A percentile compares a stretch with the other conserved stretches of the same genome.
Evolutionary conservation across 2,797 vertebrate genomes (phyloP).

Genomic region (Pangasius djambal): DNA sequence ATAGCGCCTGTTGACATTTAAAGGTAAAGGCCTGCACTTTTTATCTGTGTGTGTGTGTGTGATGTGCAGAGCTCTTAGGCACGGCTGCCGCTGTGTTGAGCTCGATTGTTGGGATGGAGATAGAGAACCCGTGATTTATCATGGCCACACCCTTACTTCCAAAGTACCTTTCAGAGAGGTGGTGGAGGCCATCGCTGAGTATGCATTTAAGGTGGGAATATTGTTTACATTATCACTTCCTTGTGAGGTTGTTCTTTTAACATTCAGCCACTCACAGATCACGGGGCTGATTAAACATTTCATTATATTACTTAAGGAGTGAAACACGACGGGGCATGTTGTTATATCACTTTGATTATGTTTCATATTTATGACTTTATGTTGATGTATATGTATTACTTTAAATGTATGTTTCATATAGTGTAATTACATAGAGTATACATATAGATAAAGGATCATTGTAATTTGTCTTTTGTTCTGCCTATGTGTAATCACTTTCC

Average conservation of each 20-base stretch:
- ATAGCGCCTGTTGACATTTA: neutral
- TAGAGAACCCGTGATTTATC: slow-evolving; percentile 87
- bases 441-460: neutral
- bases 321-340: neutral
- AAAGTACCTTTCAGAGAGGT: slow-evolving; percentile 92
- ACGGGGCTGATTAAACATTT: neutral
- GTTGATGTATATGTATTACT: neutral
- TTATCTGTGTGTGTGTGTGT: slow-evolving; percentile 12
- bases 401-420: neutral
- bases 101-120: slow-evolving; percentile 97
- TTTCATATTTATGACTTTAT: neutral
- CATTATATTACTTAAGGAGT: neutral
- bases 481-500: neutral
- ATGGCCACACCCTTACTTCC: slow-evolving; percentile 92
- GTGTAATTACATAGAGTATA: neutral
- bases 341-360: neutral
- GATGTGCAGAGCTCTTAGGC: slow-evolving; percentile 80
- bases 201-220: slow-evolving; percentile 85
- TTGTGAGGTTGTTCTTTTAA: neutral
- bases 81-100: slow-evolving; percentile 94
- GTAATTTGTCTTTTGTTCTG: slow-evolving; percentile 1
- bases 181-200: slow-evolving; percentile 85
- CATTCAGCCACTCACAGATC: neutral
- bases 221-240: neutral
- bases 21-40: neutral